Evolutionary conservation across 2,113 vertebrate genomes (phyloP).

Genomic region (Ceyx margarethae): DNA sequence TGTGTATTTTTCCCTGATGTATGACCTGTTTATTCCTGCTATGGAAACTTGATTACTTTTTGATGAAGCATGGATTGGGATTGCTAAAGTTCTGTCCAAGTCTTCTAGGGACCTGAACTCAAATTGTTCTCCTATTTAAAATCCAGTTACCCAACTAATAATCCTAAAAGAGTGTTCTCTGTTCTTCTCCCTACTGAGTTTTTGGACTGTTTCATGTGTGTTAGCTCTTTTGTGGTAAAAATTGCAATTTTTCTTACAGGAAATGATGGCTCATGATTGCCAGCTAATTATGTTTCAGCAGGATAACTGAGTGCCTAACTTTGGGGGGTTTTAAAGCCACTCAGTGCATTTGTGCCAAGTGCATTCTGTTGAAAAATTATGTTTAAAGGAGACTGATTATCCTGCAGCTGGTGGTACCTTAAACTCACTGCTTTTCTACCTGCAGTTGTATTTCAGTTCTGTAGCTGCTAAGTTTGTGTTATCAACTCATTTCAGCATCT

Average conservation of each 20-base stretch:
- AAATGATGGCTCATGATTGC: background rate
- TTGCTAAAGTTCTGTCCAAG: background rate
- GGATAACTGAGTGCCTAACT: background rate
- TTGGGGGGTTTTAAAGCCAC: background rate
- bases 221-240: background rate
- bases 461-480: background rate
- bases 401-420: background rate
- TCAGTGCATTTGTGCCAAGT: background rate
- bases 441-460: background rate
- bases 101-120: background rate
- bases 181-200: background rate
- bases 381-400: background rate
- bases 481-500: background rate
- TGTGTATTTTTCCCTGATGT: background rate
- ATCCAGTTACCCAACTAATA: background rate
- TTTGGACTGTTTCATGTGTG: background rate
- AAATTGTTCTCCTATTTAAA: background rate
- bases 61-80: background rate
- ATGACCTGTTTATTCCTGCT: background rate
- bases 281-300: background rate
- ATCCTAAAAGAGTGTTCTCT: background rate
- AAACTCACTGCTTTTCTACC: background rate
- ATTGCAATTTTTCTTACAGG: background rate
- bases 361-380: background rate
- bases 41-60: background rate